These are phyloP conservation scores for Ormyrus thymus DNA, from an alignment of 2,888 invertebrate species.

Conservation along the genomic window DNA sequence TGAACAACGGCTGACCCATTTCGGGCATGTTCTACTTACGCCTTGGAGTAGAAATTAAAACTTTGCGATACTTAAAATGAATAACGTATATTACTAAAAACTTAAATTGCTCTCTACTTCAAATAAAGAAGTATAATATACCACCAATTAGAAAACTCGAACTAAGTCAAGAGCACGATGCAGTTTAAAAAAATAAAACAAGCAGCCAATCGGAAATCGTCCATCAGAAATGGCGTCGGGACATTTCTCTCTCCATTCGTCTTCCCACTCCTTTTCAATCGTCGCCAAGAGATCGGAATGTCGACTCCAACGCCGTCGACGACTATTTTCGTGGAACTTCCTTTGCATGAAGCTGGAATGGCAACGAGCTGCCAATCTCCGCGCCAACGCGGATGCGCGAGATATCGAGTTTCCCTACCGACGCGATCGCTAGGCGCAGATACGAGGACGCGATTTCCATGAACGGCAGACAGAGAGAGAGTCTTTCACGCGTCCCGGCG, in stretches of 20 bases:
- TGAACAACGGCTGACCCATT: background rate
- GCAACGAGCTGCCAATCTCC: conserved; percentile 50
- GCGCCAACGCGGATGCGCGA: background rate
- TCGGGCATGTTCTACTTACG: background rate
- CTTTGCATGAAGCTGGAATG: conserved; percentile 5
- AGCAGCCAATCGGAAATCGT: conserved; percentile 2
- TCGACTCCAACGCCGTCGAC: background rate
- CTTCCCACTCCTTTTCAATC: background rate
- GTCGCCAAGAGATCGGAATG: background rate
- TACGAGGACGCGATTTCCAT: conserved; percentile 9
- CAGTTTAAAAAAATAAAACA: background rate
- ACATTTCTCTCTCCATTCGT: conserved; percentile 1
- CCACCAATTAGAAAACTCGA: background rate
- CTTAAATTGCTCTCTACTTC: background rate
- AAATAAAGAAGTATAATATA: background rate
- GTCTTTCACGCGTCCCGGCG: conserved; percentile 2
- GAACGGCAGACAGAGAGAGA: background rate
- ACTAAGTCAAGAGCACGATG: too few relatives aligned
- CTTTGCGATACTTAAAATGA: background rate
- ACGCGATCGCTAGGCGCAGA: conserved; percentile 13
- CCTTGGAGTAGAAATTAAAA: background rate
- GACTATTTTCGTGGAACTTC: conserved; percentile 31
- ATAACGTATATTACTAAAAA: background rate
- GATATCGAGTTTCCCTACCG: conserved; percentile 18
- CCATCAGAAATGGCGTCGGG: background rate